Percentiles rank a stretch among this genome's conserved stretches.
These are phyloP conservation scores for Arnoldichthys spilopterus DNA, from an alignment of 2,797 vertebrate species.

Conservation along the genomic window DNA sequence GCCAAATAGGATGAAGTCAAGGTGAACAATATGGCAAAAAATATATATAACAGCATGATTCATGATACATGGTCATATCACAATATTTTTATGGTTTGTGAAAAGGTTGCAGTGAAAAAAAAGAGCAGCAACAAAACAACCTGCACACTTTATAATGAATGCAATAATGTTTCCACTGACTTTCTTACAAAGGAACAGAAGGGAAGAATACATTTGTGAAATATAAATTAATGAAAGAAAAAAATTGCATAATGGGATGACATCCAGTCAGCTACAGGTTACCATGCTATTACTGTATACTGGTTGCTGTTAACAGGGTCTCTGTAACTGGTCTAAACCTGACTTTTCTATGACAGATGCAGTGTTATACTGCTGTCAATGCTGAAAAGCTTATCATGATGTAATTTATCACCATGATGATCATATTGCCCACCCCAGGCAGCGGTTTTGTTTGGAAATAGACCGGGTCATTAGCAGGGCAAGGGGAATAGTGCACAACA, in stretches of 20 bases:
- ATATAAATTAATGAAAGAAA: background rate
- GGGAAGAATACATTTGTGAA: background rate
- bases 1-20: constrained; percentile 12
- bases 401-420: background rate
- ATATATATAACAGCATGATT: background rate
- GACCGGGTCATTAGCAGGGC: constrained; percentile 36
- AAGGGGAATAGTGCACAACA: constrained; percentile 33
- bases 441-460: background rate
- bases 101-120: too few relatives aligned
- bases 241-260: background rate
- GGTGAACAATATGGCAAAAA: background rate
- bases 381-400: background rate
- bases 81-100: background rate
- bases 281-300: background rate
- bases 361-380: background rate
- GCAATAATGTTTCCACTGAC: too few relatives aligned
- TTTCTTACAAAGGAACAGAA: too few relatives aligned
- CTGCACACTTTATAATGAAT: background rate
- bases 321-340: background rate
- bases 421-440: background rate
- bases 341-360: background rate
- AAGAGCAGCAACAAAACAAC: too few relatives aligned
- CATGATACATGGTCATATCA: background rate
- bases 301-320: background rate
- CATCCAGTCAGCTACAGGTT: background rate